A percentile compares a stretch with the other conserved stretches of the same genome.
phyloP scores from a whole-genome alignment of 2,113 vertebrate genomes.

The Pterocles orientalis region DNA sequence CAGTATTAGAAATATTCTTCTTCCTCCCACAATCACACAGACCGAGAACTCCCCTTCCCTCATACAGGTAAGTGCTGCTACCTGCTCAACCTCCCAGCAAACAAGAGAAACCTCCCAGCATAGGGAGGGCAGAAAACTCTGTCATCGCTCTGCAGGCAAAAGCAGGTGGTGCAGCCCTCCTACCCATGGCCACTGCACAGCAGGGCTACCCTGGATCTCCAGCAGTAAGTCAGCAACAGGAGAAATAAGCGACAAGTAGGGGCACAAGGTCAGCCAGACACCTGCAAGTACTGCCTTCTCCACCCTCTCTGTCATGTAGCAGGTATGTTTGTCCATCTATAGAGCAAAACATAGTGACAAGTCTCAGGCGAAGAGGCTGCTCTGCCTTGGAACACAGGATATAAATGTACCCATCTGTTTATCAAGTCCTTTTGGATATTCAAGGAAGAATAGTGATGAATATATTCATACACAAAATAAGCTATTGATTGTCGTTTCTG shows the following conservation, averaged over 20 bases:
- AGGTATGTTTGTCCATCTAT: accelerated
- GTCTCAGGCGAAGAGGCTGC: background rate
- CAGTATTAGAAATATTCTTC: background rate
- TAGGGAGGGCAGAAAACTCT: background rate
- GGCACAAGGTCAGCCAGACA: background rate
- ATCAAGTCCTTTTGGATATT: background rate
- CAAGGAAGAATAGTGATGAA: background rate
- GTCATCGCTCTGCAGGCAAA: background rate
- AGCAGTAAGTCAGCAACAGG: background rate
- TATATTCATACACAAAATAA: conserved; percentile 15
- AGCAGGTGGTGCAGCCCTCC: background rate
- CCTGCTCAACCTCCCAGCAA: background rate
- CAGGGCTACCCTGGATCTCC: background rate
- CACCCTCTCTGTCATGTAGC: background rate
- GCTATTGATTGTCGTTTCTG: background rate
- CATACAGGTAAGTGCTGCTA: background rate
- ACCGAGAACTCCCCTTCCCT: background rate
- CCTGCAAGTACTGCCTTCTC: background rate
- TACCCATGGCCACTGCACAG: background rate
- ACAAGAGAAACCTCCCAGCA: background rate
- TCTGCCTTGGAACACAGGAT: background rate
- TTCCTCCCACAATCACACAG: background rate
- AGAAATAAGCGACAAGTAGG: background rate
- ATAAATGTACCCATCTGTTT: background rate
- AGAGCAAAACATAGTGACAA: background rate